phyloP scores from a whole-genome alignment of 2,113 vertebrate genomes.

The Rissa tridactyla region DNA sequence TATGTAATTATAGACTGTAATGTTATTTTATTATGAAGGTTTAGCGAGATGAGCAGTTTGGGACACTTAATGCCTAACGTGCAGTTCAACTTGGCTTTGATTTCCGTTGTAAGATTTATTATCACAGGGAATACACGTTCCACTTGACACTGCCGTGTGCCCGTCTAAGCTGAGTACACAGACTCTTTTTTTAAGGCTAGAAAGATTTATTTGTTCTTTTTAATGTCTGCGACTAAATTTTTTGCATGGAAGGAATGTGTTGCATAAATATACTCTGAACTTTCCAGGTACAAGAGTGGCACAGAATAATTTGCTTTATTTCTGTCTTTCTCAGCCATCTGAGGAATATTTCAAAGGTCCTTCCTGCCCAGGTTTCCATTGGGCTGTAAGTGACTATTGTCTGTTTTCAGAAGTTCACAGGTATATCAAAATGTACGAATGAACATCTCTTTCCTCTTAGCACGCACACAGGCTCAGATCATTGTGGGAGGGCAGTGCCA shows the following conservation, averaged over 20 bases:
- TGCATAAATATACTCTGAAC: slow-evolving; percentile 5
- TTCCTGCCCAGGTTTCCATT: slow-evolving; percentile 23
- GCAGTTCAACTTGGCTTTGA: slow-evolving; percentile 54
- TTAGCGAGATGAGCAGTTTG: slow-evolving; percentile 61
- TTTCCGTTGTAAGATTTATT: slow-evolving; percentile 28
- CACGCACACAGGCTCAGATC: neutral
- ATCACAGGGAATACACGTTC: neutral
- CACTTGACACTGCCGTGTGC: neutral
- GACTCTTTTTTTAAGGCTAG: neutral
- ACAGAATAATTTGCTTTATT: slow-evolving; percentile 5
- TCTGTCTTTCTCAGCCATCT: neutral
- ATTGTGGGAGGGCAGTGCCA: neutral
- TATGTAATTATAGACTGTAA: slow-evolving; percentile 42
- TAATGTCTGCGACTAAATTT: neutral
- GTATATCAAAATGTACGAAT: neutral
- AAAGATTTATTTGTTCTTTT: slow-evolving; percentile 45
- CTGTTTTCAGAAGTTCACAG: slow-evolving; percentile 36
- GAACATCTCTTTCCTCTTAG: neutral
- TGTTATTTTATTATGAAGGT: slow-evolving; percentile 45
- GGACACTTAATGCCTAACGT: slow-evolving; percentile 28
- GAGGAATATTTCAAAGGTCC: slow-evolving; percentile 32
- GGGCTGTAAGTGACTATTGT: neutral
- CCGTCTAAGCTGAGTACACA: neutral
- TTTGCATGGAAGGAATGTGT: neutral
- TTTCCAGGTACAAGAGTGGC: neutral